phyloP scores from a whole-genome alignment of 2,113 vertebrate genomes.

The Larimichthys crocea region DNA sequence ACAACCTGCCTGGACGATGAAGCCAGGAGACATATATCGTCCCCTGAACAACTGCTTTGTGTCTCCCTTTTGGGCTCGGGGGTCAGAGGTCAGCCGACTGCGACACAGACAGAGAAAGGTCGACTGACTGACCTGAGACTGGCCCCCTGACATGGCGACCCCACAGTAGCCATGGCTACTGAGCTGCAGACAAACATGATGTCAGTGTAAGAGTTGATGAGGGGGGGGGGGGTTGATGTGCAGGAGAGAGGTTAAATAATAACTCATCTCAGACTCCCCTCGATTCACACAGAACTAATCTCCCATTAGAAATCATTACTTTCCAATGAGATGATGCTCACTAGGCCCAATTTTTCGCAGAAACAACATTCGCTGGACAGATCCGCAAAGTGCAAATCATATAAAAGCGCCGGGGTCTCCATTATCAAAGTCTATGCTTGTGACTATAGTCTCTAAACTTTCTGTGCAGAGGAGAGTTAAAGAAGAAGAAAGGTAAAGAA shows the following conservation, averaged over 20 bases:
- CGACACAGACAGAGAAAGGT: constrained; percentile 77
- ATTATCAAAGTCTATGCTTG: constrained; percentile 75
- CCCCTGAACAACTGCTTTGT: constrained; percentile 47
- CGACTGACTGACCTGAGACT: constrained; percentile 67
- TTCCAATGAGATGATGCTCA: neutral
- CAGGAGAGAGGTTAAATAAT: constrained; percentile 57
- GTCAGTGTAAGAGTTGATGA: constrained; percentile 46
- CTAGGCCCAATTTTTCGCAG: neutral
- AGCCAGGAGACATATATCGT: constrained; percentile 61
- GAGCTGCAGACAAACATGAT: constrained; percentile 74
- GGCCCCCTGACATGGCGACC: constrained; percentile 64
- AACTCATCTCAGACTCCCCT: constrained; percentile 44
- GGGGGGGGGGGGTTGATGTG: constrained; percentile 16
- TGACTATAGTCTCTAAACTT: constrained; percentile 76
- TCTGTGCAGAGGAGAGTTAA: constrained; percentile 71
- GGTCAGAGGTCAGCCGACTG: constrained; percentile 66
- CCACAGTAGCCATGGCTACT: constrained; percentile 67
- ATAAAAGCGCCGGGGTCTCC: constrained; percentile 57
- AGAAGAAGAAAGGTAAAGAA: constrained; percentile 79
- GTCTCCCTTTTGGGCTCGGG: constrained; percentile 27
- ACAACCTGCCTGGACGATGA: constrained; percentile 50
- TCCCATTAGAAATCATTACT: constrained; percentile 17
- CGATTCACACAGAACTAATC: constrained; percentile 18
- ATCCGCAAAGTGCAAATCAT: constrained; percentile 44
- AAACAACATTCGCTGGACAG: neutral